Percentiles rank a stretch among this genome's conserved stretches.
phyloP scores from a whole-genome alignment of 64 coral and sea anemone genomes.

The Acropora tenuis region DNA sequence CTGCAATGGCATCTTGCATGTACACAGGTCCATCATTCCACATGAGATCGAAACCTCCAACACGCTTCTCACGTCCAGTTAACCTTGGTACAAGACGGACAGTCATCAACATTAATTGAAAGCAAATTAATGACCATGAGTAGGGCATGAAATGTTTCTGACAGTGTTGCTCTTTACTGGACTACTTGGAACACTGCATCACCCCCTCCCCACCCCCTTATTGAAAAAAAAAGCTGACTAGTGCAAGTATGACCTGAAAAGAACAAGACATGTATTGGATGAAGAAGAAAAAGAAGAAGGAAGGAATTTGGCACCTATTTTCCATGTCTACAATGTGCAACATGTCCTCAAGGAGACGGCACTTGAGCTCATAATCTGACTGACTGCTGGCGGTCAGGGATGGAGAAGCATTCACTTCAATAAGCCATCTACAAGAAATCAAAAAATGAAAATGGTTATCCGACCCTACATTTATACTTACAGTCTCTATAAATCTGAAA shows the following conservation, averaged over 20 bases:
- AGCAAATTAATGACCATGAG: too few species aligned
- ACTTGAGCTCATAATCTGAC: constrained; percentile 96
- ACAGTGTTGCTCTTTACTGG: too few species aligned
- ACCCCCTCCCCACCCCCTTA: too few species aligned
- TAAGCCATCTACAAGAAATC: constrained; percentile 78
- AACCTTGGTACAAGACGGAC: constrained; percentile 24
- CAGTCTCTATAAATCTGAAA: too few species aligned
- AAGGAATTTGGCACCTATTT: constrained; percentile 72
- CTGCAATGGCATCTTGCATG: constrained; percentile 81
- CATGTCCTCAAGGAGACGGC: constrained; percentile 90
- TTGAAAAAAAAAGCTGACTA: too few species aligned
- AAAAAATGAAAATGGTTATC: background rate
- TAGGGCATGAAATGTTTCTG: too few species aligned
- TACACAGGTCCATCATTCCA: constrained; percentile 95
- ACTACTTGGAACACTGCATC: too few species aligned
- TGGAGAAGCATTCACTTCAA: constrained; percentile 96
- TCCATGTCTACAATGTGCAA: constrained; percentile 96
- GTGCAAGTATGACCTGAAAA: too few species aligned
- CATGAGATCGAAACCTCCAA: constrained; percentile 94
- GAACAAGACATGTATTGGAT: background rate
- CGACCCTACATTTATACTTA: background rate
- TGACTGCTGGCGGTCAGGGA: constrained; percentile 98
- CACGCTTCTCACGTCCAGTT: constrained; percentile 92
- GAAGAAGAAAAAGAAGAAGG: background rate
- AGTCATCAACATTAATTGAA: too few species aligned